Base-by-base conservation (phyloP, 2,888 invertebrate species). In the Cistogaster globosa region DNA sequence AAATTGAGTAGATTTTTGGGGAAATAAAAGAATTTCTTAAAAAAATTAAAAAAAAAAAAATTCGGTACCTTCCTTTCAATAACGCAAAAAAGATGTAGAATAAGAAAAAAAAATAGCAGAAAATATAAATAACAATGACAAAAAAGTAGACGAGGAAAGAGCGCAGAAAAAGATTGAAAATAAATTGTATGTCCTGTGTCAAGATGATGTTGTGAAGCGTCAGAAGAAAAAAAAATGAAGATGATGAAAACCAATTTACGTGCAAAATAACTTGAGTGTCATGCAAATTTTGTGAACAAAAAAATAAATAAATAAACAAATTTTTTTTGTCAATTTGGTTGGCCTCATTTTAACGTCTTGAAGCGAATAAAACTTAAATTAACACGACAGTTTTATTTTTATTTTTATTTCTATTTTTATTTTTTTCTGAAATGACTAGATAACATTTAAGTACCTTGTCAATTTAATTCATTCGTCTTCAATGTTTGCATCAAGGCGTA, bases 211-310 rank as follows among this genome's bases (percentile, higher is more conserved):
- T 76, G 76, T 32, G 20, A 57, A 63, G 62, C 60, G 63, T 38
- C n/a, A 14, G 36, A 48, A 71, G 32, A 53, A 42, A 71, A n/a
- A 76, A n/a, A 74, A 74, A 82, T 63, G 38, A 69, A 45, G 57
- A 71, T 77, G 76, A 72, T 71, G 82, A 87, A 87, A 87, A 87
- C 90, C 91, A 91, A 91, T 91, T 91, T 91, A 91, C 91, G 91
- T 91, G 90, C 91, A 91, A 91, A 91, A 91, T 91, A 91, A 90
- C 90, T 91, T 90, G 90, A 91, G 91, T 91, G 91, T 91, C 91
- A 91, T 91, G 91, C 91, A 91, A 91, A 91, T 91, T 91, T 90
- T 45, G 51, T 69, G n/a, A 63, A 69, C 26, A 22, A 68, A 75
- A 63, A 79, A 65, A 72, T 42, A 69, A 53, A 42, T 42, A 42